Base-by-base conservation (phyloP, 2,888 invertebrate species). In the Erannis defoliaria region DNA sequence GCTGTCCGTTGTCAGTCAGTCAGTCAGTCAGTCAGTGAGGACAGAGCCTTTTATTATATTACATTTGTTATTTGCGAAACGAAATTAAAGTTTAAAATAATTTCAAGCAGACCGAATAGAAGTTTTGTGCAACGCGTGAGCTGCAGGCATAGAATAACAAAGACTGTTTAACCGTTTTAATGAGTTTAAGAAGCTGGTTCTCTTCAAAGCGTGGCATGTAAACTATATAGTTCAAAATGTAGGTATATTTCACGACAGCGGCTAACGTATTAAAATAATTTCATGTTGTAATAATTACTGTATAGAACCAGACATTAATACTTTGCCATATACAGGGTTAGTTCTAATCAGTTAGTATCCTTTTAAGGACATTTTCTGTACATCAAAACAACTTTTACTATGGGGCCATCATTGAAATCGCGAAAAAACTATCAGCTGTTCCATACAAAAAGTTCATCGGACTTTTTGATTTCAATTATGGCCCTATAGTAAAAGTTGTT, bases 131-230 rank as follows among this genome's bases (percentile, higher is more conserved):
- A 53, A 16, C 51, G 50, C 26, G 56, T 56, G 45, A 49, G 54
- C 65, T 58, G 56, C 67, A 59, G 51, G 61, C 53, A 68, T 61
- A 62, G 50, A 68, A 59, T 63, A 58, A 59, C 48, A 37, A 33
- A 33, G 59, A 45, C 16, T 33, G 3, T 33, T 23, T 21, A 21
- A 37, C 5, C 23, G 53, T 51, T 62, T 60, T 62, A 66, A 60
- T 51, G 50, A 67, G 62, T 54, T 58, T 51, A 59, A 48, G 58
- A 61, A 56, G 53, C 45, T 56, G 50, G 42, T 23, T 37, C 23
- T n/a, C n/a, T 4, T 21, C 12, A 42, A 18, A 18, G 5, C 54
- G 51, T 37, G 53, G 14, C 2, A 26, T 2, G 8, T 12, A 40
- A 40, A 33, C 33, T 10, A n/a, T n/a, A n/a, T n/a, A n/a, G n/a